phyloP scores from a whole-genome alignment of 2,113 vertebrate genomes.

The Megaceryle torquata region DNA sequence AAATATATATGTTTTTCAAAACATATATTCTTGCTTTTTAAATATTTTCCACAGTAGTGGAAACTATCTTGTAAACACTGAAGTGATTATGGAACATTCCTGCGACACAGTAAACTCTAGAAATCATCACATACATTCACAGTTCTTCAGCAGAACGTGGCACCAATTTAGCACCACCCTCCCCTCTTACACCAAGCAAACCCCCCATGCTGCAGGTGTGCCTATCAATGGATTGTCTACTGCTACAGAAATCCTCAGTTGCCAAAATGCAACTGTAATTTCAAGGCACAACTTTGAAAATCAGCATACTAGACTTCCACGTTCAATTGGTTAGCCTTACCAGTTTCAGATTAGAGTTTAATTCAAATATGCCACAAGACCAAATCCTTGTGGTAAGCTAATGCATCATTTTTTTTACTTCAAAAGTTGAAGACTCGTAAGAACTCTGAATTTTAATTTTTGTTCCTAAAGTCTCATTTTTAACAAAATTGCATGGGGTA shows the following conservation, averaged over 20 bases:
- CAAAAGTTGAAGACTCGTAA: constrained; percentile 30
- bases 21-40: constrained; percentile 49
- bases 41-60: neutral
- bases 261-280: neutral
- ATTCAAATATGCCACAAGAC: neutral
- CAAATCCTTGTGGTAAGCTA: neutral
- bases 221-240: neutral
- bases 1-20: constrained; percentile 25
- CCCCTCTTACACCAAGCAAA: neutral
- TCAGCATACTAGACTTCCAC: neutral
- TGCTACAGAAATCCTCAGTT: neutral
- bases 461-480: neutral
- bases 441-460: neutral
- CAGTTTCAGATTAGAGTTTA: neutral
- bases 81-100: neutral
- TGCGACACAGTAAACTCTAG: neutral
- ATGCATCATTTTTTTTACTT: neutral
- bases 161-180: neutral
- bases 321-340: accelerated
- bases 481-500: neutral
- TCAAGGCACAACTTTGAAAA: neutral
- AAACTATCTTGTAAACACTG: neutral
- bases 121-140: accelerated
- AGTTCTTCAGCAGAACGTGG: neutral
- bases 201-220: neutral